phyloP scores from a whole-genome alignment of 2,888 invertebrate genomes.

The Philereme transversata region DNA sequence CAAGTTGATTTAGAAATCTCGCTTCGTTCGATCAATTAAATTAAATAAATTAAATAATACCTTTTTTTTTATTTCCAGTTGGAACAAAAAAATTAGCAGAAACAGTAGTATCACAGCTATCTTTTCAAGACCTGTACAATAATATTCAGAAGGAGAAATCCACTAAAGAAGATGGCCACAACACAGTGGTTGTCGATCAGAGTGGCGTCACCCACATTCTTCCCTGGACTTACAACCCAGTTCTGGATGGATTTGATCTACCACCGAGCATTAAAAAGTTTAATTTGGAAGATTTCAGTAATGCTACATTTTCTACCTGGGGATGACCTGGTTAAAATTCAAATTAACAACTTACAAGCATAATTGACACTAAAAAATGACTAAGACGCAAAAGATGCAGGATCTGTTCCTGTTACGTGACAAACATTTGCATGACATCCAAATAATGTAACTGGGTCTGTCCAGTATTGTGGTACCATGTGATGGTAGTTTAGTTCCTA shows the following conservation, averaged over 20 bases:
- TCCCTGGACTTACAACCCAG: constrained; percentile 82
- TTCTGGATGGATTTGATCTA: constrained; percentile 74
- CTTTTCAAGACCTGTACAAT: constrained; percentile 65
- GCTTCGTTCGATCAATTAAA: no score
- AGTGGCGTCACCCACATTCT: constrained; percentile 70
- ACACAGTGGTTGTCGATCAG: constrained; percentile 59
- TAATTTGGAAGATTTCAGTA: constrained; percentile 76
- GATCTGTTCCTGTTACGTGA: no score
- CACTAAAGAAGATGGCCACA: constrained; percentile 36
- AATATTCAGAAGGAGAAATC: constrained; percentile 58
- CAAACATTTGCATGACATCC: no score
- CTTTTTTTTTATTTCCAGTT: constrained; percentile 51
- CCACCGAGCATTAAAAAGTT: constrained; percentile 86
- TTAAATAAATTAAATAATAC: no score
- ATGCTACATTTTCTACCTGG: constrained; percentile 82
- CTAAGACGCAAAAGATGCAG: constrained; percentile 1
- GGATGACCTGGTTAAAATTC: no score
- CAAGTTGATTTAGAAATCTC: no score
- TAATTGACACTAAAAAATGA: no score
- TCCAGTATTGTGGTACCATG: no score
- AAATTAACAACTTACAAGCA: no score
- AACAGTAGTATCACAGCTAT: constrained; percentile 46
- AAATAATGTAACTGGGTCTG: no score
- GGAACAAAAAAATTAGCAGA: constrained; percentile 46
- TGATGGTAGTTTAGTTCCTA: no score